Percentiles rank a stretch among this genome's conserved stretches.
These are phyloP conservation scores for Poecilia velifera DNA, from an alignment of 2,797 vertebrate species.

Conservation along the genomic window DNA sequence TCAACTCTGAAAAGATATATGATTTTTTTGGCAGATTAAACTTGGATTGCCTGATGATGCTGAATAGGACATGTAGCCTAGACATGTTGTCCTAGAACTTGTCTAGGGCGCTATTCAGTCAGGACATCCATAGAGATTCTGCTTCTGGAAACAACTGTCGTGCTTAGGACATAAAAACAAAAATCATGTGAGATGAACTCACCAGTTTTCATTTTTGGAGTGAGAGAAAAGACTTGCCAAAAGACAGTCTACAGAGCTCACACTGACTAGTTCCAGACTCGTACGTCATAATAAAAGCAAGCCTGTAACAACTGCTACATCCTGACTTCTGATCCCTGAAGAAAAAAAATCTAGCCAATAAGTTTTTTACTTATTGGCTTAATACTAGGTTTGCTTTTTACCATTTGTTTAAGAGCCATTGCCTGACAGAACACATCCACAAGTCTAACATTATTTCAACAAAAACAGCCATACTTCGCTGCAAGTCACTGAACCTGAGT, in stretches of 20 bases:
- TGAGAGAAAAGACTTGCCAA: neutral
- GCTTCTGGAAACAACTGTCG: neutral
- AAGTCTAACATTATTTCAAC: conserved; percentile 9
- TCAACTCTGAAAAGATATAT: neutral
- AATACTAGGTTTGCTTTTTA: neutral
- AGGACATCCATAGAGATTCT: neutral
- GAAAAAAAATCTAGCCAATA: neutral
- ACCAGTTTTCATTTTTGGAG: neutral
- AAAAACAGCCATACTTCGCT: conserved; percentile 17
- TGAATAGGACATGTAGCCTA: no score
- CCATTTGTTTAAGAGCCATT: neutral
- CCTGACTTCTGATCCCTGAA: neutral
- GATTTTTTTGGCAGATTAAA: neutral
- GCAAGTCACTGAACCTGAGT: conserved; percentile 14
- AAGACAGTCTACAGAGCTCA: neutral
- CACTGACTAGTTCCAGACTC: neutral
- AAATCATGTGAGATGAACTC: neutral
- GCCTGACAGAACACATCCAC: neutral
- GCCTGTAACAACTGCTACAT: neutral
- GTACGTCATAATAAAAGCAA: neutral
- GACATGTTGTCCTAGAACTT: no score
- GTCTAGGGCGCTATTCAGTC: neutral
- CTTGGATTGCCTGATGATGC: neutral
- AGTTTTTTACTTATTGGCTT: neutral
- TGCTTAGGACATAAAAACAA: neutral